These are phyloP conservation scores for Paracentrotus lividus DNA, from an alignment of 53 echinoderm and acorn worm genomes.

Conservation along the genomic window DNA sequence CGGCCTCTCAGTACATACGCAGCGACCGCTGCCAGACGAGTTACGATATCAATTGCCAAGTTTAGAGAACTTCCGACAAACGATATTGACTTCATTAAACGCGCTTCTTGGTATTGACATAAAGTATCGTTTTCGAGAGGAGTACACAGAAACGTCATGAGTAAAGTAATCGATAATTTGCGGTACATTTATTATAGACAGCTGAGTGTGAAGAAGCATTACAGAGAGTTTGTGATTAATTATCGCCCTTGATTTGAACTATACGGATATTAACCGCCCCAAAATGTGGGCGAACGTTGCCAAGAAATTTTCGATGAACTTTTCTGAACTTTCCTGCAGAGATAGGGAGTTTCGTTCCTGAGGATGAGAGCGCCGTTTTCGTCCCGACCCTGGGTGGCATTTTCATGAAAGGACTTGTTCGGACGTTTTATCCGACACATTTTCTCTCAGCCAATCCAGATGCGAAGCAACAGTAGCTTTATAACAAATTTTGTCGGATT, in stretches of 20 bases:
- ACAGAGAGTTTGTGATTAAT: background rate
- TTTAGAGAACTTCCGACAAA: slow-evolving; percentile 40
- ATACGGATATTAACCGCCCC: slow-evolving; percentile 52
- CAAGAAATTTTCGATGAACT: slow-evolving; percentile 42
- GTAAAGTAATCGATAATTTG: background rate
- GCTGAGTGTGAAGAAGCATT: slow-evolving; percentile 28
- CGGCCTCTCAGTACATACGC: slow-evolving; percentile 42
- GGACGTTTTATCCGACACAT: no score
- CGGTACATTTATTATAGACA: background rate
- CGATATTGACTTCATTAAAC: slow-evolving; percentile 22
- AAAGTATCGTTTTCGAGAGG: background rate
- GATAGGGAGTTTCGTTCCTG: no score
- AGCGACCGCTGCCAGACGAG: slow-evolving; percentile 34
- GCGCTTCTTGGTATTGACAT: background rate
- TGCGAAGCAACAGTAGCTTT: no score
- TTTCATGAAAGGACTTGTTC: no score
- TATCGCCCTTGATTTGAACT: slow-evolving; percentile 31
- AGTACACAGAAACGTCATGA: slow-evolving; percentile 42
- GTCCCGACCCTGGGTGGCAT: no score
- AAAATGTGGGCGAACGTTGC: background rate
- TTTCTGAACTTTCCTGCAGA: background rate
- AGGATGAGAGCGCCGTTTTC: no score
- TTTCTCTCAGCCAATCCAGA: no score
- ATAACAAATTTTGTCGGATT: no score
- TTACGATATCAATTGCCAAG: slow-evolving; percentile 54